Conservation (phyloP, 2,888 invertebrate species). For the Megalurothrips usitatus region DNA sequence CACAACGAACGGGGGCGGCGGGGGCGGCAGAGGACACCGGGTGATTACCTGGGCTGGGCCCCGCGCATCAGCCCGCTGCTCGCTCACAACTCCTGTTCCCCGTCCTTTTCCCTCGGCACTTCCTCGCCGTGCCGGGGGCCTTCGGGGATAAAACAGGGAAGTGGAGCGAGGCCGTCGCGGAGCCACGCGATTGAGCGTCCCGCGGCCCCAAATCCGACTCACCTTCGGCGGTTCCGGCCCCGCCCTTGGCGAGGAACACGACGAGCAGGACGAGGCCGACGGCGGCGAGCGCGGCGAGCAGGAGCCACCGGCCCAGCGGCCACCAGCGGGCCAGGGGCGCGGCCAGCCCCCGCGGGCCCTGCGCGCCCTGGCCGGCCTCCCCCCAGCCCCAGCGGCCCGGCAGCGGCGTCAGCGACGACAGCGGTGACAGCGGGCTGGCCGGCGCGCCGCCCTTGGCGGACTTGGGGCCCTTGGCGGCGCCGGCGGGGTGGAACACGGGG, state of each 20-base stretch:
- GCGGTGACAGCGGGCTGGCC: not conserved
- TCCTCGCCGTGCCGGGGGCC: not conserved
- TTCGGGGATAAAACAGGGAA: too few species aligned
- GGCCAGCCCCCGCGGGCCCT: not conserved
- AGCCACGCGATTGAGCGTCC: not conserved
- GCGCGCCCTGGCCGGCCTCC: not conserved
- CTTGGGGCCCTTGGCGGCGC: not conserved
- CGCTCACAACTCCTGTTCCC: too few species aligned
- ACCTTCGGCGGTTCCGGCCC: not conserved
- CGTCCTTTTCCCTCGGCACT: not conserved
- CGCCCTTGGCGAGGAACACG: slow-evolving; percentile 15
- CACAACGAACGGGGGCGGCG: too few species aligned
- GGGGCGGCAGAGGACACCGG: too few species aligned
- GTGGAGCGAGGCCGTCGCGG: not conserved
- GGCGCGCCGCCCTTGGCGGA: not conserved
- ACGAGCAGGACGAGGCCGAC: not conserved
- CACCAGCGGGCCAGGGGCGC: slow-evolving; percentile 9
- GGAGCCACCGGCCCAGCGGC: not conserved
- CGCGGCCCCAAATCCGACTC: not conserved
- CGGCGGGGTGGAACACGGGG: slow-evolving; percentile 18
- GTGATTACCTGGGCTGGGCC: too few species aligned
- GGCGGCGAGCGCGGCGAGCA: not conserved
- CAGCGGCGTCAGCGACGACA: not conserved
- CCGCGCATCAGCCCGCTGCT: too few species aligned
- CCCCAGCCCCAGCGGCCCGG: not conserved